Evolutionary conservation across 2,797 vertebrate genomes (phyloP), one percentile per base, ranked within the genome.

Genomic region (Thamnophis elegans): DNA sequence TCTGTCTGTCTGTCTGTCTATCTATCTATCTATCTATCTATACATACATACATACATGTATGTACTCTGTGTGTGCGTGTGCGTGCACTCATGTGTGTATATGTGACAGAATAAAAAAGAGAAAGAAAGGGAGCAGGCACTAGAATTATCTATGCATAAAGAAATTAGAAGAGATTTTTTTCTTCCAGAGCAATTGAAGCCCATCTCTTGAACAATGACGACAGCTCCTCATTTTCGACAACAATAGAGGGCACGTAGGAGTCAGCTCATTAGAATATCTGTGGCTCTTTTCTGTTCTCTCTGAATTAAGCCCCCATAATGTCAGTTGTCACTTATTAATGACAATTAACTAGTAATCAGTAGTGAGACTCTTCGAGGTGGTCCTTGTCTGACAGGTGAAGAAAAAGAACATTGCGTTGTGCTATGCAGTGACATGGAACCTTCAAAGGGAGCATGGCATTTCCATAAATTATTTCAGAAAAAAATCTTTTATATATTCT

Each of bases 281-380:
- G 97, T 96, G 97, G 97, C 97, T 98, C 97, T 97, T 97, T 98
- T 97, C 97, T 98, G 97, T 97, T 98, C 98, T 98, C 96, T 98
- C 97, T 97, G 97, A 97, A 98, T 98, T 98, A 98, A 98, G 98
- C 97, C 97, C 97, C 97, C 97, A 96, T 98, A 98, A 98, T 97
- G 97, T 98, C 98, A 98, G 97, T 98, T 98, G 98, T 98, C 98
- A 98, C 97, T 98, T 98, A 98, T 98, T 98, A 98, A 98, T 98
- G 98, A 98, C 98, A 98, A 98, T 98, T 98, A 98, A 98, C 98
- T 98, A 97, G 97, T 98, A 98, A 98, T 98, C 98, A 98, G 97
- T 97, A 96, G 97, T 97, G 97, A 97, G 97, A 97, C 97, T 97
- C 97, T 98, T 98, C 97, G 97, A 98, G 97, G 97, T 98, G 98